phyloP scores from a whole-genome alignment of 2,797 vertebrate genomes.

The Heteromormyrus szaboi region DNA sequence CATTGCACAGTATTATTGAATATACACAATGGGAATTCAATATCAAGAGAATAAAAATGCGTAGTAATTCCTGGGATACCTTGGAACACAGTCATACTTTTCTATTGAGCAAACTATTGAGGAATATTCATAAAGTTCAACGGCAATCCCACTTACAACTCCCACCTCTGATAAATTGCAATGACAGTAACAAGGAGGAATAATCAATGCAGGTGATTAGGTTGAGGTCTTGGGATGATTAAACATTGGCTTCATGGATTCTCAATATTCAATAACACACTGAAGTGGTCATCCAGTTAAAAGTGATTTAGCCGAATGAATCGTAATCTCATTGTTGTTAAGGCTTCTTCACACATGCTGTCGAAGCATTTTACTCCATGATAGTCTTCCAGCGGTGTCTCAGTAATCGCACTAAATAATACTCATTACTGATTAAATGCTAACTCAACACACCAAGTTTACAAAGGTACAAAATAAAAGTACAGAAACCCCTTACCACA shows the following conservation, averaged over 20 bases:
- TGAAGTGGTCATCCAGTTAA: neutral
- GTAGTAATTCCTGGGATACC: neutral
- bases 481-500: neutral
- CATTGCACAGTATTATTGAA: neutral
- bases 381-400: neutral
- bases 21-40: neutral
- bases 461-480: neutral
- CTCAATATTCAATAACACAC: neutral
- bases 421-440: neutral
- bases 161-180: neutral
- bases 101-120: neutral
- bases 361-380: neutral
- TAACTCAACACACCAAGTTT: neutral
- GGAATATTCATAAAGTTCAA: conserved; percentile 3
- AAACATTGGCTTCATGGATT: neutral
- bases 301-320: neutral
- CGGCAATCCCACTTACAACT: neutral
- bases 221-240: neutral
- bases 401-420: neutral
- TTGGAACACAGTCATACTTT: neutral
- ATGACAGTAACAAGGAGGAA: neutral
- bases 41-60: neutral
- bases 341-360: neutral
- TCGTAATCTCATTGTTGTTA: neutral
- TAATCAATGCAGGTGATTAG: neutral